Percentiles rank a stretch among this genome's conserved stretches.
Evolutionary conservation across 2,888 invertebrate species (phyloP).

Genomic region (Drosophila longiperda): DNA sequence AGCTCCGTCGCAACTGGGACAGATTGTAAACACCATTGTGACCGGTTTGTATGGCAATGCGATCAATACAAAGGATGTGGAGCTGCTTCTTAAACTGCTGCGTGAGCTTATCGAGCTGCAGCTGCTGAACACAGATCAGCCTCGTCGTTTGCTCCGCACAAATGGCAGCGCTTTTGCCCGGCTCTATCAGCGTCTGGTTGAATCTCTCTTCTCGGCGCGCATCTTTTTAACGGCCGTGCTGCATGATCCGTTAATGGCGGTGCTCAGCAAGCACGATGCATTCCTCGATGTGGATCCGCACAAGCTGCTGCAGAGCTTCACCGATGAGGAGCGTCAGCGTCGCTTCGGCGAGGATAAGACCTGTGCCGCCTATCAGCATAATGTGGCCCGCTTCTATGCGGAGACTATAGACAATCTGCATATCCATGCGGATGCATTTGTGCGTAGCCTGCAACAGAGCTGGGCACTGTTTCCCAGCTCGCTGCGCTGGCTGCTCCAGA

Average conservation of each 20-base stretch:
- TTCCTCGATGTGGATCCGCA: constrained; percentile 96
- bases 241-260: constrained; percentile 95
- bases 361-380: constrained; percentile 89
- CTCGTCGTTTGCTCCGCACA: constrained; percentile 91
- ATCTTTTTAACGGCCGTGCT: constrained; percentile 96
- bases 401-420: constrained; percentile 92
- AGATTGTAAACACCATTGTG: constrained; percentile 84
- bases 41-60: constrained; percentile 91
- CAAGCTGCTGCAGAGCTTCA: constrained; percentile 87
- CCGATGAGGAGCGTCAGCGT: constrained; percentile 74
- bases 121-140: constrained; percentile 89
- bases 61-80: constrained; percentile 91
- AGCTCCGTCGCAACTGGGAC: constrained; percentile 81
- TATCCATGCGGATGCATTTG: constrained; percentile 92
- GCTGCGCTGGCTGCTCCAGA: constrained; percentile 95
- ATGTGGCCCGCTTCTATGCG: constrained; percentile 91
- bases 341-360: constrained; percentile 92
- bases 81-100: constrained; percentile 88
- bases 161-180: constrained; percentile 94
- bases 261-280: constrained; percentile 95
- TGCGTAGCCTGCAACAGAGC: constrained; percentile 92
- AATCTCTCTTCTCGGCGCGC: constrained; percentile 95
- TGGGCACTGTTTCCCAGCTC: constrained; percentile 96
- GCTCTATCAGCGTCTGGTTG: constrained; percentile 94
- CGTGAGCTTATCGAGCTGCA: constrained; percentile 90